Conservation (phyloP, 2,797 vertebrate species). For the Erpetoichthys calabaricus region DNA sequence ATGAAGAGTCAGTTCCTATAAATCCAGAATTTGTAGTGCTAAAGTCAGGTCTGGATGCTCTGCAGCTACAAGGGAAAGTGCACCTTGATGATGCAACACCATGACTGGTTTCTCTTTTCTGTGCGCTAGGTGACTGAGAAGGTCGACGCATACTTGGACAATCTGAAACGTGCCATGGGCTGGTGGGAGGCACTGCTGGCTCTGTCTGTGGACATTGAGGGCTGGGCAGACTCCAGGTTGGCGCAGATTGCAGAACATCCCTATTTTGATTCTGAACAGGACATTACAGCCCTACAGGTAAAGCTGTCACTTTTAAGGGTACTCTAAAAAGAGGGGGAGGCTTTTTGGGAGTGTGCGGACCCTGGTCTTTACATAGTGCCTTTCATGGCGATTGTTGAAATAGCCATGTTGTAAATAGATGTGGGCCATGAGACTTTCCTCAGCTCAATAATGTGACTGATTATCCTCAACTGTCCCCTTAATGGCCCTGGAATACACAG, state of each 20-base stretch:
- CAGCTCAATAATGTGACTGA: no score
- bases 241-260: constrained; percentile 42
- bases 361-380: not conserved
- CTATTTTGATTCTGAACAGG: constrained; percentile 51
- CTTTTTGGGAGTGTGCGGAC: no score
- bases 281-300: constrained; percentile 62
- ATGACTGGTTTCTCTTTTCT: constrained; percentile 5
- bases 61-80: constrained; percentile 2
- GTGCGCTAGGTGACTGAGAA: constrained; percentile 73
- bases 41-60: not conserved
- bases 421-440: no score
- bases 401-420: no score
- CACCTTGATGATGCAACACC: not conserved
- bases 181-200: constrained; percentile 81
- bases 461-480: no score
- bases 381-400: no score
- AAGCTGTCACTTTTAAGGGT: constrained; percentile 4
- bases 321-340: not conserved
- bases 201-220: constrained; percentile 54
- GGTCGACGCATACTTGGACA: constrained; percentile 67
- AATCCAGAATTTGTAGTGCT: no score
- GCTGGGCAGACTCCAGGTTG: constrained; percentile 56
- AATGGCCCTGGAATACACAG: no score
- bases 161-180: constrained; percentile 65
- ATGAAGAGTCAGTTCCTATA: no score